A percentile compares a stretch with the other conserved stretches of the same genome.
These are phyloP conservation scores for Gallinago paraguaiae DNA, from an alignment of 2,113 vertebrate species.

Conservation along the genomic window DNA sequence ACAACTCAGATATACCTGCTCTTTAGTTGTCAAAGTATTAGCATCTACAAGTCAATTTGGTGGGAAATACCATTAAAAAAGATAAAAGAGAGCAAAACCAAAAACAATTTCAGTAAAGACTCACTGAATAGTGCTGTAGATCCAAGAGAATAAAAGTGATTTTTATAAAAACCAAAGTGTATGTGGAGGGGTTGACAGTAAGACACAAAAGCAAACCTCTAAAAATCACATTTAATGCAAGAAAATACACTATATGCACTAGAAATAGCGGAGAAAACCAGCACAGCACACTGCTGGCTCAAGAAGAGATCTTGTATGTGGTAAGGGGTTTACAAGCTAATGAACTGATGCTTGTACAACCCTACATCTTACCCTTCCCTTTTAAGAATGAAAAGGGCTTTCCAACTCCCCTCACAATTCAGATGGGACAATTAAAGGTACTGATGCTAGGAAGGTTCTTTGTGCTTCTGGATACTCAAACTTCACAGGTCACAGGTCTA, in stretches of 20 bases:
- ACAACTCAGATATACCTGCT: not conserved
- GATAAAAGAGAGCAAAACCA: conserved; percentile 28
- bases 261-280: not conserved
- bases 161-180: not conserved
- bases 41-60: conserved; percentile 5
- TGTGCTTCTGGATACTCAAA: not conserved
- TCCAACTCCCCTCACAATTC: not conserved
- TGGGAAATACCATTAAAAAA: conserved; percentile 19
- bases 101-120: not conserved
- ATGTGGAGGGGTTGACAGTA: not conserved
- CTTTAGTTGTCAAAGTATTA: conserved; percentile 48
- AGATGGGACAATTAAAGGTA: not conserved
- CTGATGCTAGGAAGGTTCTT: not conserved
- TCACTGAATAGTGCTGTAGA: not conserved
- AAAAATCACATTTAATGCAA: not conserved
- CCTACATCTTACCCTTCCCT: not conserved
- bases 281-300: not conserved
- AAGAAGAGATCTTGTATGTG: not conserved
- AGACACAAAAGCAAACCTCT: not conserved
- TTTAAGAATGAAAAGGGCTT: not conserved
- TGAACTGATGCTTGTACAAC: not conserved
- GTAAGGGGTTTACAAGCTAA: not conserved
- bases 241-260: not conserved
- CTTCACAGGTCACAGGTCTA: not conserved
- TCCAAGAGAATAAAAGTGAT: not conserved